Evolutionary conservation across 2,888 invertebrate genomes (phyloP).

Genomic region (Orthosia gothica): DNA sequence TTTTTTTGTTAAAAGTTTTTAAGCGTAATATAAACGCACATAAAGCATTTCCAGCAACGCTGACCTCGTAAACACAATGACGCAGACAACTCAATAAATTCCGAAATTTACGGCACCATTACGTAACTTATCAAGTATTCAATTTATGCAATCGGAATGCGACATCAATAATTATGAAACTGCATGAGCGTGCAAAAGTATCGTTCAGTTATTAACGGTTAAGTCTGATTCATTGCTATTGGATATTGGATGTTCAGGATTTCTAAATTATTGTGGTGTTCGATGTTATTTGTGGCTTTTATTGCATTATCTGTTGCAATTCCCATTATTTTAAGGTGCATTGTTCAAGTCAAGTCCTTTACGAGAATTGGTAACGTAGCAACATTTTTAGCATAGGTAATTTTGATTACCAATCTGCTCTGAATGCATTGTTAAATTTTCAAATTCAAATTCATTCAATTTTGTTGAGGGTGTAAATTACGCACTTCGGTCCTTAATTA

Average conservation of each 20-base stretch:
- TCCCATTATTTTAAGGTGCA: not conserved
- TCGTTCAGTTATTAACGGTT: slow-evolving; percentile 55
- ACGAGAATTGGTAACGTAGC: too few relatives aligned
- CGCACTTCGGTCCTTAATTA: too few relatives aligned
- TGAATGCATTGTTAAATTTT: too few relatives aligned
- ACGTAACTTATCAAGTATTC: slow-evolving; percentile 55
- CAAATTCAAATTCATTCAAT: too few relatives aligned
- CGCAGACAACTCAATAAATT: slow-evolving; percentile 46
- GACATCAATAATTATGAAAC: slow-evolving; percentile 59
- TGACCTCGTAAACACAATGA: slow-evolving; percentile 35
- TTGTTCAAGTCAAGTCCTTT: not conserved
- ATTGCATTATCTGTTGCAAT: slow-evolving; percentile 2
- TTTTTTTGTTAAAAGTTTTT: too few relatives aligned
- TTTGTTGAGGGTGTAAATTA: too few relatives aligned
- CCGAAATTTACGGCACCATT: slow-evolving; percentile 41
- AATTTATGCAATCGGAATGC: slow-evolving; percentile 52
- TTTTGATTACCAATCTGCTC: too few relatives aligned
- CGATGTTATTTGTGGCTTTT: slow-evolving; percentile 3
- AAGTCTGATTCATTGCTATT: slow-evolving; percentile 57
- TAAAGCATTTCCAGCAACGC: slow-evolving; percentile 14
- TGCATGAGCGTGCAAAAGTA: slow-evolving; percentile 59
- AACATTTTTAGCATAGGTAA: too few relatives aligned
- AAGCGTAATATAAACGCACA: not conserved
- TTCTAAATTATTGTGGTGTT: slow-evolving; percentile 45
- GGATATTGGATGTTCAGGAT: slow-evolving; percentile 34